Percentiles rank a stretch among this genome's conserved stretches.
phyloP scores from a whole-genome alignment of 2,888 invertebrate species.

The Gymnocheta viridis region DNA sequence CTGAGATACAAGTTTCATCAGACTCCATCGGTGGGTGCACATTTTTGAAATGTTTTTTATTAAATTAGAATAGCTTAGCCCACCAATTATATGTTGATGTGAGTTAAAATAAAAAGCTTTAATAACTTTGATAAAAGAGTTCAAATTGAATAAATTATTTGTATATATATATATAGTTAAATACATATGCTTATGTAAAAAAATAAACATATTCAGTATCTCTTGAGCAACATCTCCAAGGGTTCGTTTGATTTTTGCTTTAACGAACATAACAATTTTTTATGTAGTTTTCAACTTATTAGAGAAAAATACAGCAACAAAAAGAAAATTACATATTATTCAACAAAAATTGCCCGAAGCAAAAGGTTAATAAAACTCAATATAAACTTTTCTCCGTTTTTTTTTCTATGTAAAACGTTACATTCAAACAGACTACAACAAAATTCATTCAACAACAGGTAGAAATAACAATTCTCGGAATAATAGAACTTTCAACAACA shows the following conservation, averaged over 20 bases:
- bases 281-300: slow-evolving; percentile 51
- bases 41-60: too few species aligned
- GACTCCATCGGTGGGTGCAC: too few species aligned
- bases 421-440: neutral
- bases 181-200: too few species aligned
- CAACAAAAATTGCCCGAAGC: slow-evolving; percentile 63
- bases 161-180: too few species aligned
- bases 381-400: slow-evolving; percentile 52
- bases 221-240: slow-evolving; percentile 44
- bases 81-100: too few species aligned
- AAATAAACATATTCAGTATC: neutral
- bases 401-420: neutral
- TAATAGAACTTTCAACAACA: slow-evolving; percentile 21
- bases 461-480: slow-evolving; percentile 29
- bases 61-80: too few species aligned
- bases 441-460: slow-evolving; percentile 60
- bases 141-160: too few species aligned
- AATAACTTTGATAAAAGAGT: too few species aligned
- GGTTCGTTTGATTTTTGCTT: slow-evolving; percentile 17
- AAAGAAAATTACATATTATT: slow-evolving; percentile 41
- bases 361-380: slow-evolving; percentile 68
- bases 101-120: too few species aligned
- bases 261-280: slow-evolving; percentile 44
- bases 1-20: too few species aligned
- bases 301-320: slow-evolving; percentile 38